These are phyloP conservation scores for Misgurnus anguillicaudatus DNA, from an alignment of 2,113 vertebrate species.

Conservation along the genomic window DNA sequence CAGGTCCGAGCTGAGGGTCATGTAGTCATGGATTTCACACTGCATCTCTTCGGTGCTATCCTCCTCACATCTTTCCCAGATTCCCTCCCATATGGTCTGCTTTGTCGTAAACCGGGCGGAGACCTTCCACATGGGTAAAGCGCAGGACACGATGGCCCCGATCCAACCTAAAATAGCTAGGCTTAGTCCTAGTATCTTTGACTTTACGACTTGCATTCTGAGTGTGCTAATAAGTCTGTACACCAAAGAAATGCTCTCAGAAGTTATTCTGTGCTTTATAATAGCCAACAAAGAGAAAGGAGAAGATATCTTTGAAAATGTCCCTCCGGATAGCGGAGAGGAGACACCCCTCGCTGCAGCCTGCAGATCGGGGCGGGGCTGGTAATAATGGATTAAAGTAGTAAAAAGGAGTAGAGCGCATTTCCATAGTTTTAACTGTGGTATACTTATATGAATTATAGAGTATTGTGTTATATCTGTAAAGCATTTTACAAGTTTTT, in stretches of 20 bases:
- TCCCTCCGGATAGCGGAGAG: conserved; percentile 43
- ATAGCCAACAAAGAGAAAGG: conserved; percentile 51
- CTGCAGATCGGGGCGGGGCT: too few relatives aligned
- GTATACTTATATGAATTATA: too few relatives aligned
- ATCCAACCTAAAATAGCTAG: conserved; percentile 86
- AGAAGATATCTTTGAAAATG: conserved; percentile 57
- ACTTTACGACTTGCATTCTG: conserved; percentile 78
- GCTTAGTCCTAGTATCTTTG: conserved; percentile 84
- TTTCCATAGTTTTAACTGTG: too few relatives aligned
- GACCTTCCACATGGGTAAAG: conserved; percentile 90
- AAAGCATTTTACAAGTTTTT: too few relatives aligned
- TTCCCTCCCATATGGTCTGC: conserved; percentile 85
- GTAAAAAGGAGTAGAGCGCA: too few relatives aligned
- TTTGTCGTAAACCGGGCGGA: conserved; percentile 85
- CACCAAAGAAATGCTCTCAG: conserved; percentile 9
- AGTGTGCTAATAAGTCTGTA: conserved; percentile 5
- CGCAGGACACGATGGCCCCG: conserved; percentile 78
- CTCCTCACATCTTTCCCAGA: conserved; percentile 89
- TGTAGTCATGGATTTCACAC: conserved; percentile 85
- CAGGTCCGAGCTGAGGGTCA: conserved; percentile 83
- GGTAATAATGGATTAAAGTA: too few relatives aligned
- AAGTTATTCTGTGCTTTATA: conserved; percentile 52
- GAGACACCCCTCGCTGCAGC: too few relatives aligned
- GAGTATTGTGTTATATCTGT: too few relatives aligned
- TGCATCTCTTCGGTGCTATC: conserved; percentile 86